Conservation (phyloP, 1,140 invertebrate species). For the Hestina assimilis region DNA sequence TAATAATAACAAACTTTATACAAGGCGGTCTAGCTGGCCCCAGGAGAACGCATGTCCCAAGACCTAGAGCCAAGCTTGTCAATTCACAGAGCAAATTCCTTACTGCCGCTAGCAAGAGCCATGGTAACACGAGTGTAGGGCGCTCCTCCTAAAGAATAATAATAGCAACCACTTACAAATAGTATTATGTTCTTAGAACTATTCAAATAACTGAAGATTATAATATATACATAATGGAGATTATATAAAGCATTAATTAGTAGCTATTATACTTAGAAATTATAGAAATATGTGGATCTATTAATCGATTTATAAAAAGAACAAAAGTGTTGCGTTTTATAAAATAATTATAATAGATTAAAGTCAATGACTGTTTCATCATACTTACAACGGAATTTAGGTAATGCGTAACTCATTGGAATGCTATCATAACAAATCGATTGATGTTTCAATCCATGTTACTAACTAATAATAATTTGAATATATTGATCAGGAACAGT, state of each 20-base stretch:
- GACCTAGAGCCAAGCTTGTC: conserved; percentile 57
- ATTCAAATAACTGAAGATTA: no score
- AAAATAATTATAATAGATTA: no score
- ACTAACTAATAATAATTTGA: background rate
- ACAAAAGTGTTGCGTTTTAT: no score
- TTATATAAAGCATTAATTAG: no score
- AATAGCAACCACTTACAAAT: background rate
- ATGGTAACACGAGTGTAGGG: conserved; percentile 58
- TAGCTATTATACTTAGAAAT: no score
- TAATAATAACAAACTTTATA: conserved; percentile 60
- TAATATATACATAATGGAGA: no score
- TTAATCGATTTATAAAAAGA: no score
- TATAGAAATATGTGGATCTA: no score
- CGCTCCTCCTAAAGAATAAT: conserved; percentile 51
- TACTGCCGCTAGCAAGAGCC: conserved; percentile 62
- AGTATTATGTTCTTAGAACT: background rate
- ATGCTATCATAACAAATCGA: conserved; percentile 16
- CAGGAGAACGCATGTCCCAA: conserved; percentile 58
- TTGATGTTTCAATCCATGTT: conserved; percentile 1
- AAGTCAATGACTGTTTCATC: background rate
- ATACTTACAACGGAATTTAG: background rate
- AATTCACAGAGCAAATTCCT: conserved; percentile 64
- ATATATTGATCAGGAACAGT: conserved; percentile 4
- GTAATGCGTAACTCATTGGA: conserved; percentile 21
- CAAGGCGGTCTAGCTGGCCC: conserved; percentile 58